Evolutionary conservation across 2,888 invertebrate genomes (phyloP).

Genomic region (Ctenicera cuprea): DNA sequence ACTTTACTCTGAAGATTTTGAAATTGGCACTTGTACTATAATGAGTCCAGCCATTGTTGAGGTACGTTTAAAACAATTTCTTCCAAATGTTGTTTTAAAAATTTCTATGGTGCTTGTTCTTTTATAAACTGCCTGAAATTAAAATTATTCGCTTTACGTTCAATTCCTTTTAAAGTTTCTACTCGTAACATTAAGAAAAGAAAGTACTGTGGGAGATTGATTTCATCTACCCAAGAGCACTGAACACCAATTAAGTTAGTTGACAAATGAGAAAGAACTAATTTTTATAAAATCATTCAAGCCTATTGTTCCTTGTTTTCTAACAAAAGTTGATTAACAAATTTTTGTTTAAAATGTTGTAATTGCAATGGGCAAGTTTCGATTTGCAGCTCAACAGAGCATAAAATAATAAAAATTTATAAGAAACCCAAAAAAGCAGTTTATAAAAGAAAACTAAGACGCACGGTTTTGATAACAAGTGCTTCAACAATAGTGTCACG

Average conservation of each 20-base stretch:
- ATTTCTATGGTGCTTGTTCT: background rate
- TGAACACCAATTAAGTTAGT: slow-evolving; percentile 23
- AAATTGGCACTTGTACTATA: slow-evolving; percentile 37
- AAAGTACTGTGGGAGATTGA: slow-evolving; percentile 38
- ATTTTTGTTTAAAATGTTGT: background rate
- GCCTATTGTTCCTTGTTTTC: slow-evolving; percentile 8
- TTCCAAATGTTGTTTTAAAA: slow-evolving; percentile 22
- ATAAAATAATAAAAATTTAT: slow-evolving; percentile 10
- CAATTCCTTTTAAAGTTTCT: slow-evolving; percentile 21
- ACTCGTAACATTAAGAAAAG: slow-evolving; percentile 34
- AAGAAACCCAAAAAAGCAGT: slow-evolving; percentile 7
- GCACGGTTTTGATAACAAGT: slow-evolving; percentile 51
- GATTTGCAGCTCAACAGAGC: slow-evolving; percentile 3
- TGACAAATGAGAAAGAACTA: slow-evolving; percentile 27
- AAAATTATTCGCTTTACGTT: slow-evolving; percentile 23
- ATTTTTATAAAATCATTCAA: slow-evolving; percentile 21
- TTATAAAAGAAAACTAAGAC: slow-evolving; percentile 42
- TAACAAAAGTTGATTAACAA: slow-evolving; percentile 7
- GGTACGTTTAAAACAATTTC: slow-evolving; percentile 18
- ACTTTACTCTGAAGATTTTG: slow-evolving; percentile 29
- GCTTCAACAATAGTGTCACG: slow-evolving; percentile 59
- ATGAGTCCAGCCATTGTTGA: slow-evolving; percentile 32
- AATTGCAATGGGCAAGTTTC: background rate
- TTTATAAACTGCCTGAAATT: slow-evolving; percentile 33
- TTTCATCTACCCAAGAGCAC: slow-evolving; percentile 18